Evolutionary conservation across 2,888 invertebrate species (phyloP), one percentile per base, ranked within the genome.

Genomic region (Neoscelio sp.): DNA sequence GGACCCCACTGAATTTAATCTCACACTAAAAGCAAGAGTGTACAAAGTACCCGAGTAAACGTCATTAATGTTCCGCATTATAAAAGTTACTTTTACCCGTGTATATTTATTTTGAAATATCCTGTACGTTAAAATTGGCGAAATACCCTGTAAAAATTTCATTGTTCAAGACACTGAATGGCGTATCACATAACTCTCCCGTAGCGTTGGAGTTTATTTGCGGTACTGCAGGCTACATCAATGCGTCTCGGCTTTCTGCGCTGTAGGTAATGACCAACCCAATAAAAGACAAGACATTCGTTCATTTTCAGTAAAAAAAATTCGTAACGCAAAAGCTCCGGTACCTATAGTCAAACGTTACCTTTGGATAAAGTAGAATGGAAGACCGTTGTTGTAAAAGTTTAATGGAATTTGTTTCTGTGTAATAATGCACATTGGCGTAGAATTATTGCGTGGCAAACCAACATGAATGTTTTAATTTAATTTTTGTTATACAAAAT

Each of bases 101-200:
- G 13, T 15, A 7, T 42, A 42, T 42, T 42, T 42, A 42, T 42
- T 42, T 42, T n/a, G 17, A 42, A 42, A 18, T 42, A 18, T 42
- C 40, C 40, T 7, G 38, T 38, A 15, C 15, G 38, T 38, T 26
- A 20, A 23, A 54, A 54, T 54, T 10, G 33, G 35, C 54, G 23
- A 26, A 54, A 38, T 38, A 13, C n/a, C 23, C 26, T 20, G 56
- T 40, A 56, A 56, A 56, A 56, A 40, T 40, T 56, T 38, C 40
- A 56, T 40, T 40, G 56, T 40, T 40, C 40, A 17, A 56, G 40
- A 54, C 35, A 35, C 5, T 20, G 52, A 54, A 56, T 56, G 40
- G 38, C 35, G 56, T 56, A 56, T 56, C 56, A 23, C 40, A 56
- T 56, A 56, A 56, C 56, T 56, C 56, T 38, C 15, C 13, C 35